A percentile compares a stretch with the other conserved stretches of the same genome.
These are phyloP conservation scores for Zalophus californianus DNA, from an alignment of 2,797 vertebrate genomes.

Conservation along the genomic window DNA sequence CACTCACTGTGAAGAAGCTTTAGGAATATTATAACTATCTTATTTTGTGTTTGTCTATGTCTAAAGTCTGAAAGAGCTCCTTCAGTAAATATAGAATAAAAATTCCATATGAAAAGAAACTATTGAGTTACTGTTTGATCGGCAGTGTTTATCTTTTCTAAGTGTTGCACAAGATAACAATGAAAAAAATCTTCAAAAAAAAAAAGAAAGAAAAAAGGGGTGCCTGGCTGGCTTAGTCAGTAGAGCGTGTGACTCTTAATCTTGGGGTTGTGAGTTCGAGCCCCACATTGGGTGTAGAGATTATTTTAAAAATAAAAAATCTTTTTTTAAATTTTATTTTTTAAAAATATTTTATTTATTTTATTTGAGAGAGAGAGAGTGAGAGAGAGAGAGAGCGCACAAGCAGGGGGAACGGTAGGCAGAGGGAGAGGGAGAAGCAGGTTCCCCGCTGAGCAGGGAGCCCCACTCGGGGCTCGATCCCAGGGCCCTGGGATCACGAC, in stretches of 20 bases:
- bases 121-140: not conserved
- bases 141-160: constrained; percentile 5
- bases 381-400: no score
- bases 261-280: not conserved
- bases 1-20: not conserved
- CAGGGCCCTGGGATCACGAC: no score
- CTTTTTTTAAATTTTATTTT: not conserved
- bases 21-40: not conserved
- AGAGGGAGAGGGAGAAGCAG: no score
- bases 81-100: constrained; percentile 5
- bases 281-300: not conserved
- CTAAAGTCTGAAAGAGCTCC: constrained; percentile 32
- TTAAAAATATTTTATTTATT: no score
- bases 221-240: not conserved
- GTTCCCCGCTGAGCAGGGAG: no score
- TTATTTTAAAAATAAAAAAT: not conserved
- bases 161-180: not conserved
- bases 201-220: not conserved
- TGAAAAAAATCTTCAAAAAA: not conserved
- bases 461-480: no score
- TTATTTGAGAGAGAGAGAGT: no score
- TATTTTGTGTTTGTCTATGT: constrained; percentile 24
- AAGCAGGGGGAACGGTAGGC: no score
- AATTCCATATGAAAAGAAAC: constrained; percentile 7
- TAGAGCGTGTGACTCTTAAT: not conserved